Evolutionary conservation across 1,140 invertebrate genomes (phyloP).

Genomic region (Dinothrombium tinctorium): DNA sequence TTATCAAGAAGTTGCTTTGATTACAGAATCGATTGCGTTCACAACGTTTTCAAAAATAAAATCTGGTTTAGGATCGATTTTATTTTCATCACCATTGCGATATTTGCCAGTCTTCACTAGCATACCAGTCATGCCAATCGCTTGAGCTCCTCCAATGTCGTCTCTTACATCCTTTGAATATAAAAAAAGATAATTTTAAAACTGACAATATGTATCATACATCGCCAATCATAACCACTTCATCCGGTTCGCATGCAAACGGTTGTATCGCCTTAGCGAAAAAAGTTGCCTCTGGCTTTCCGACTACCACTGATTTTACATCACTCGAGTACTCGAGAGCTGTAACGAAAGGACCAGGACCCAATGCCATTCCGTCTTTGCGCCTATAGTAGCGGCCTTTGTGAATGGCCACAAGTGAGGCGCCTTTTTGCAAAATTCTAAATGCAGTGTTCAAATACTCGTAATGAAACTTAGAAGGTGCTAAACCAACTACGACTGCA

Average conservation of each 20-base stretch:
- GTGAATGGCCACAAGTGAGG: slow-evolving; percentile 55
- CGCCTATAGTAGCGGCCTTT: slow-evolving; percentile 54
- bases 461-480: slow-evolving; percentile 52
- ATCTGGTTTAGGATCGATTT: slow-evolving; percentile 6
- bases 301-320: slow-evolving; percentile 39
- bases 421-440: slow-evolving; percentile 28
- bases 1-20: too few relatives aligned
- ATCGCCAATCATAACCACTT: slow-evolving; percentile 71
- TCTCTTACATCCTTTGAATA: slow-evolving; percentile 58
- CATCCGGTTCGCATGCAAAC: slow-evolving; percentile 24
- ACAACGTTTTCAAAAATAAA: neutral
- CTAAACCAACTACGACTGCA: slow-evolving; percentile 54
- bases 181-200: slow-evolving; percentile 18
- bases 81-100: slow-evolving; percentile 32
- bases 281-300: slow-evolving; percentile 50
- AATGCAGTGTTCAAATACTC: slow-evolving; percentile 37
- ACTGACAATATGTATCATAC: slow-evolving; percentile 25
- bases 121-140: slow-evolving; percentile 40
- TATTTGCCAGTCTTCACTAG: slow-evolving; percentile 68
- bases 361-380: slow-evolving; percentile 43
- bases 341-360: slow-evolving; percentile 58
- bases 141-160: slow-evolving; percentile 48
- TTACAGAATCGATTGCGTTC: neutral
- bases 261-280: slow-evolving; percentile 39
- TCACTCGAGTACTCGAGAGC: slow-evolving; percentile 50